Evolutionary conservation across 1,140 invertebrate species (phyloP), one percentile per base, ranked within the genome.

Genomic region (Trachymyrmex septentrionalis): DNA sequence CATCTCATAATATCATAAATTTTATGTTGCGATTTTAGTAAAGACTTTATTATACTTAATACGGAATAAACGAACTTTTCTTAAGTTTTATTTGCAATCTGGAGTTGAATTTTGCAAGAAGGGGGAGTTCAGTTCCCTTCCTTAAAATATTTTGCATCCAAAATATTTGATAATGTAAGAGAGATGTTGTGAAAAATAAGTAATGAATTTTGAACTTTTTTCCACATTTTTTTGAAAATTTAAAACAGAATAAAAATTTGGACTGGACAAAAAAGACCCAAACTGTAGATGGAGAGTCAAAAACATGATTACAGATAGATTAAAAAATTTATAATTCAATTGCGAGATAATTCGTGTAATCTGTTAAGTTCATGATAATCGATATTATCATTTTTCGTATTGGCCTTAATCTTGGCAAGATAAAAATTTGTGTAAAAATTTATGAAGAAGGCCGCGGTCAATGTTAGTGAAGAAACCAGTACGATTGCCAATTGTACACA

Each of bases 401-500:
- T n/a, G 44, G 30, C 7, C 19, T 82, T 34, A 16, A 7, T 30
- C 14, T 16, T 6, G 30, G 30, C 12, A 64, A n/a, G 53, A 50
- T 75, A 50, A 84, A 75, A 75, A 48, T 73, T 73, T 34, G 19
- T 48, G 6, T 48, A 50, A 61, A 84, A 9, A 50, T 34, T 53
- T 6, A 19, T n/a, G 7, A 38, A 5, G 27, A 63, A 84, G 55
- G 69, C 72, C 66, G 38, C 16, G 66, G 55, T 84, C 69, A 61
- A 24, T 3, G 19, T 48, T 21, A 14, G 27, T n/a, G 69, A 24
- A 16, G 38, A 75, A 75, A 84, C n/a, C 27, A 48, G 7, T 21
- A 71, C 5, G 24, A 50, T 48, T 71, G 7, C 16, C 9, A 82
- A 73, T 44, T 82, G 38, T 16, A 57, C 16, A 16, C 21, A 72